Base-by-base conservation (phyloP, 2,113 vertebrate genomes). In the Passer montanus region DNA sequence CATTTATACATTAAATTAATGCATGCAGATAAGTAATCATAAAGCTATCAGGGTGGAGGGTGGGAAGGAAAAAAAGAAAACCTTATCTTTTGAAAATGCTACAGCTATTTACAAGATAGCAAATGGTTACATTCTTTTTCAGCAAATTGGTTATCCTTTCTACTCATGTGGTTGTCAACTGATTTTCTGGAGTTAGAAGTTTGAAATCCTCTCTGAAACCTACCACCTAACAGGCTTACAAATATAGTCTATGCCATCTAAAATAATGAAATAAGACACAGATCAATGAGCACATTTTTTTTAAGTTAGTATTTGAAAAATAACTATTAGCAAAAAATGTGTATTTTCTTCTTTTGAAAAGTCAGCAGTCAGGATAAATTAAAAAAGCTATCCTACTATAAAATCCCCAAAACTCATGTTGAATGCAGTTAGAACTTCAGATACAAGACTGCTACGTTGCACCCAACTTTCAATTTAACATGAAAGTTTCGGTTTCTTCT, bases 361-460 rank as follows among this genome's bases (percentile, higher is more conserved):
- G 14, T 27, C 33, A 66, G 4, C 22, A 80, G 44, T 39, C 9
- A 35, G 23, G 23, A 53, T 33, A 93, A 66, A 62, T n/a, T 64
- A 44, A 80, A 49, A 49, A 81, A 46, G 6, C 53, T 55, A 35
- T 19, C 21, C 6, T 74, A 28, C 17, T n/a, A 46, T 24, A 67
- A 77, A 67, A 63, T 33, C 74, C 37, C 15, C 10, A 17, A 79
- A 87, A 75, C 12, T 58, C 43, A 70, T 0, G 0, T 2, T 44
- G 66, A 49, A 37, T 63, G 21, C 15, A 85, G 39, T 73, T 37
- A 79, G 58, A 67, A 60, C 6, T 75, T 94, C 39, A 49, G 69
- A 70, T n/a, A 67, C 6, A 60, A 49, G 15, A 22, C 6, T 31
- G 1, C 1, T 52, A 7, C 2, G 1, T 41, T 6, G 1, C 46